A percentile compares a stretch with the other conserved stretches of the same genome.
Evolutionary conservation across 2,113 vertebrate species (phyloP).

Genomic region (Pangasianodon gigas): DNA sequence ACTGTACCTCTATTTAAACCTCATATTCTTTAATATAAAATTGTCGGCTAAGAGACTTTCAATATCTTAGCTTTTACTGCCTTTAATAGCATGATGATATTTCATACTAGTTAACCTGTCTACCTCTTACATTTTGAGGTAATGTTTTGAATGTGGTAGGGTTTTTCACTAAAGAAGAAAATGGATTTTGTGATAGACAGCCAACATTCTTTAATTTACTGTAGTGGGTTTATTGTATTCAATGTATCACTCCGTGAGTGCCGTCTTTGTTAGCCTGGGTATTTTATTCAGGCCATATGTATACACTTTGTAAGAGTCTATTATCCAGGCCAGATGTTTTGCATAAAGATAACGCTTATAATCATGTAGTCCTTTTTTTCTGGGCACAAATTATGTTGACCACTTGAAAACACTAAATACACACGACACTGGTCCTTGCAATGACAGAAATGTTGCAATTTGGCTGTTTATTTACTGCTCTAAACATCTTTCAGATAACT

Average conservation of each 20-base stretch:
- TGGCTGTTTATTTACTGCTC: neutral
- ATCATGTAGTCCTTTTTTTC: slow-evolving; percentile 1
- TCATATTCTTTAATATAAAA: neutral
- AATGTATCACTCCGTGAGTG: neutral
- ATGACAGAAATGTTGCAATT: slow-evolving; percentile 10
- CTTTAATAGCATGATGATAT: slow-evolving; percentile 35
- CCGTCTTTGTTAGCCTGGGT: neutral
- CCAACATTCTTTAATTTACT: slow-evolving; percentile 21
- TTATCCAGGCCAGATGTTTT: slow-evolving; percentile 25
- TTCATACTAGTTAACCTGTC: slow-evolving; percentile 25
- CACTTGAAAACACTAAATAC: slow-evolving; percentile 23
- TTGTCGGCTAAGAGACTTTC: neutral
- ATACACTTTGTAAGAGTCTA: slow-evolving; percentile 10
- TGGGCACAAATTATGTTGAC: neutral
- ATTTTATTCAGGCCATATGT: slow-evolving; percentile 5
- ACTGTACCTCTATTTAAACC: too few species aligned
- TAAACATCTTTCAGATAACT: neutral
- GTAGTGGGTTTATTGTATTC: slow-evolving; percentile 7
- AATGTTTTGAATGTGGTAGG: slow-evolving; percentile 17
- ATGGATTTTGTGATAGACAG: neutral
- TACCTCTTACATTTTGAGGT: neutral
- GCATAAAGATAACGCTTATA: neutral
- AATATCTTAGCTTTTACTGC: slow-evolving; percentile 17
- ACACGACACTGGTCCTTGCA: neutral
- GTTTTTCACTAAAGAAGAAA: neutral